phyloP scores from a whole-genome alignment of 1,140 invertebrate species.

The Gonioctena quinquepunctata region DNA sequence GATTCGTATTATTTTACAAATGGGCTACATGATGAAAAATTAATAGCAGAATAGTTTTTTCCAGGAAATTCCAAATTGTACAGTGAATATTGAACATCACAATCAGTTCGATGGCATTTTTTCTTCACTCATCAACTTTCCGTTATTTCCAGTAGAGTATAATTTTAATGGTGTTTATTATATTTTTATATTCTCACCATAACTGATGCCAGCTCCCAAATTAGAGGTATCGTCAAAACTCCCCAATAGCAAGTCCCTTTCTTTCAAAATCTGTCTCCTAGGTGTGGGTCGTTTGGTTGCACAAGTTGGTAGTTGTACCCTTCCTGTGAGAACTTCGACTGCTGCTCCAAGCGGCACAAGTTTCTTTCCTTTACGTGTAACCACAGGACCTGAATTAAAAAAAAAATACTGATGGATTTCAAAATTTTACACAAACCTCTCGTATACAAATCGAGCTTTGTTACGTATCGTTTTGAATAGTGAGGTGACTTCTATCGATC shows the following conservation, averaged over 20 bases:
- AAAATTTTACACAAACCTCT: not conserved
- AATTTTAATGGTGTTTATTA: no score
- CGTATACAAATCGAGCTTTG: slow-evolving; percentile 1
- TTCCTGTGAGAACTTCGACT: slow-evolving; percentile 82
- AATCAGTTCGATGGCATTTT: no score
- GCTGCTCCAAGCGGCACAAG: slow-evolving; percentile 80
- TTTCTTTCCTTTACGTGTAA: slow-evolving; percentile 77
- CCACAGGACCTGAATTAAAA: slow-evolving; percentile 71
- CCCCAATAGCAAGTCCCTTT: slow-evolving; percentile 70
- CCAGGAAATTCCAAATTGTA: no score
- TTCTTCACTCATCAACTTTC: no score
- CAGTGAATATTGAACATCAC: no score
- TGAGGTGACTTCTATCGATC: no score
- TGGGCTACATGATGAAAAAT: no score
- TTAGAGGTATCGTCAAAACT: slow-evolving; percentile 61
- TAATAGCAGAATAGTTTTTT: no score
- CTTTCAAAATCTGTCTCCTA: slow-evolving; percentile 60
- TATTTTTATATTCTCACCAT: no score
- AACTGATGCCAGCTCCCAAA: not conserved
- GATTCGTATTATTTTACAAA: not conserved
- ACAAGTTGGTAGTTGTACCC: slow-evolving; percentile 69
- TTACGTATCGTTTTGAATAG: no score
- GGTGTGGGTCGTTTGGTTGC: slow-evolving; percentile 59
- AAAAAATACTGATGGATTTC: no score
- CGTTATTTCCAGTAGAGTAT: no score